These are phyloP conservation scores for Forficula auricularia DNA, from an alignment of 1,140 invertebrate genomes.

Conservation along the genomic window DNA sequence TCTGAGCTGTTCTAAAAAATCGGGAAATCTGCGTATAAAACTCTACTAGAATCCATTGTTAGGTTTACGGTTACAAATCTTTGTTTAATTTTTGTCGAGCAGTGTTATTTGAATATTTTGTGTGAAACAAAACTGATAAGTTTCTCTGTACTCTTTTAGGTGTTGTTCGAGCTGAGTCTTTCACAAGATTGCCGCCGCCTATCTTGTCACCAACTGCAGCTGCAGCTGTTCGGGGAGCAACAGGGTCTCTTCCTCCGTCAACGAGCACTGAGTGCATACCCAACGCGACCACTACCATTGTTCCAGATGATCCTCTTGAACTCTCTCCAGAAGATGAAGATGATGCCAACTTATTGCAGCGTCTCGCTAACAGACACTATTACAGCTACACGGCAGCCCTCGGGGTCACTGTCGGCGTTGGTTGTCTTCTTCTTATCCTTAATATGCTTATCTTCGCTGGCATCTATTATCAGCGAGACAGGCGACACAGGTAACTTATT, in stretches of 20 bases:
- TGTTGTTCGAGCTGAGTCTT: conserved; percentile 36
- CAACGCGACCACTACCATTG: conserved; percentile 23
- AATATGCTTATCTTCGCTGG: conserved; percentile 77
- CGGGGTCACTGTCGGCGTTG: conserved; percentile 75
- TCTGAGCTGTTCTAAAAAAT: too few relatives aligned
- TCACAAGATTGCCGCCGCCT: conserved; percentile 33
- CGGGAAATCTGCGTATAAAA: too few relatives aligned
- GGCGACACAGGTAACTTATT: conserved; percentile 27
- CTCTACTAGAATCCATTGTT: too few relatives aligned
- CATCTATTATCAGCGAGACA: conserved; percentile 65
- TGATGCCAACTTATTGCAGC: conserved; percentile 28
- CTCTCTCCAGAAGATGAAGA: conserved; percentile 26
- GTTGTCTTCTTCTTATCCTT: conserved; percentile 65
- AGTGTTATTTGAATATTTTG: too few relatives aligned
- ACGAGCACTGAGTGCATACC: conserved; percentile 22
- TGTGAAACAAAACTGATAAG: too few relatives aligned
- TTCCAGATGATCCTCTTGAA: too few relatives aligned
- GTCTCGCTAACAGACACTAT: conserved; percentile 34
- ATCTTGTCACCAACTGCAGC: neutral
- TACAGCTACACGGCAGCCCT: conserved; percentile 61
- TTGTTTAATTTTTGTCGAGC: too few relatives aligned
- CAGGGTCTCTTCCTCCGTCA: conserved; percentile 16
- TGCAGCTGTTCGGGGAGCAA: conserved; percentile 11
- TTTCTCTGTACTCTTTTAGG: too few relatives aligned
- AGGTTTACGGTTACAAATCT: too few relatives aligned